phyloP scores from a whole-genome alignment of 92 coral and sea anemone species.

The Isaurus tuberculatus region DNA sequence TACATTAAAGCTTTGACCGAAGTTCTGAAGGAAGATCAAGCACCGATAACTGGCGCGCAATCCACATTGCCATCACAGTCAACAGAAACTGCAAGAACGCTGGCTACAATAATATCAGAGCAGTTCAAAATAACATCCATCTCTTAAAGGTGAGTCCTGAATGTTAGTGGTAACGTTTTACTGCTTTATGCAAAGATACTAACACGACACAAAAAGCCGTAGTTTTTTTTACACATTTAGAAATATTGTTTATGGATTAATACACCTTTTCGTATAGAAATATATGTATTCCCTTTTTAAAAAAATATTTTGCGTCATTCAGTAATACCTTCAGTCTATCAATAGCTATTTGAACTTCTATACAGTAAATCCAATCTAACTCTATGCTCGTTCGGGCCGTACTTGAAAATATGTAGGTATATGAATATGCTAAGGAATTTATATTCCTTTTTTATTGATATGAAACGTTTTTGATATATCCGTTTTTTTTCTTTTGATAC shows the following conservation, averaged over 20 bases:
- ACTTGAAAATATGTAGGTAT: background rate
- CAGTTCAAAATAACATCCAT: slow-evolving; percentile 38
- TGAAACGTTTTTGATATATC: background rate
- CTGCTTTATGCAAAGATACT: background rate
- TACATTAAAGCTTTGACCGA: slow-evolving; percentile 96
- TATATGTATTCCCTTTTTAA: background rate
- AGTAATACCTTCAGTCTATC: no score
- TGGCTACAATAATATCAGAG: slow-evolving; percentile 29
- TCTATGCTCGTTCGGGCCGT: no score
- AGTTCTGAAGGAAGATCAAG: slow-evolving; percentile 80
- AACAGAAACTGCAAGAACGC: slow-evolving; percentile 15
- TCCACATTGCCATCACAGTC: slow-evolving; percentile 9
- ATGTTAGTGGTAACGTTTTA: background rate
- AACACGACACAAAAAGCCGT: background rate
- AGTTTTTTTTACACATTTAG: background rate
- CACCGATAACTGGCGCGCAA: slow-evolving; percentile 21
- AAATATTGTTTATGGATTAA: background rate
- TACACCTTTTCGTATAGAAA: background rate
- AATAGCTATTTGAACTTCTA: no score
- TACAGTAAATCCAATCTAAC: no score
- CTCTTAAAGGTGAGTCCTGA: slow-evolving; percentile 7
- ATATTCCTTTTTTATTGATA: background rate
- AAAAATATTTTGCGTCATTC: no score
- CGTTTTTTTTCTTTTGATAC: background rate
- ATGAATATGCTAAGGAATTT: background rate